Percentiles rank a stretch among this genome's conserved stretches.
Conservation (phyloP, 2,113 vertebrate genomes). For the Pangasianodon gigas region DNA sequence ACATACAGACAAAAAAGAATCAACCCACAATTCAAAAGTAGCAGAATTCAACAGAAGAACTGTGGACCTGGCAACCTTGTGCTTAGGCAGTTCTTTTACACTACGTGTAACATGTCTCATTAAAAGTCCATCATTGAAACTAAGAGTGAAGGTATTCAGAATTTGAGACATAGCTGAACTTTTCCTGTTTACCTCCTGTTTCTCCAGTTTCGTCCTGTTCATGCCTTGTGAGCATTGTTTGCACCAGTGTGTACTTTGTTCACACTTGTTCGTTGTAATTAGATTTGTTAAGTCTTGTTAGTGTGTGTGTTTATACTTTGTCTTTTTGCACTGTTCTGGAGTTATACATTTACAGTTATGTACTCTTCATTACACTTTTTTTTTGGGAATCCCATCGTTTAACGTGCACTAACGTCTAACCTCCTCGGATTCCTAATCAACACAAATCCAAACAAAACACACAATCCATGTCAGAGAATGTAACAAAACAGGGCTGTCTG, state of each 20-base stretch:
- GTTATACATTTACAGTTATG: background rate
- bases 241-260: constrained; percentile 6
- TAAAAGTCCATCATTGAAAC: background rate
- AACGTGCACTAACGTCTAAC: background rate
- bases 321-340: background rate
- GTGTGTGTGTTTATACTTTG: background rate
- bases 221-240: background rate
- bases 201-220: background rate
- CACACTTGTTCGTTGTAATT: background rate
- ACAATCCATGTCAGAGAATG: background rate
- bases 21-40: too few species aligned
- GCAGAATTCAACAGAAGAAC: too few species aligned
- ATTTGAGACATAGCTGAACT: background rate
- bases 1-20: too few species aligned
- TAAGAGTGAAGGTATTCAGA: background rate
- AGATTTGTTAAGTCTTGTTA: background rate
- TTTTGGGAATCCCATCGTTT: background rate
- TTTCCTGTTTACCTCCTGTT: background rate
- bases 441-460: background rate
- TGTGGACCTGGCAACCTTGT: too few species aligned
- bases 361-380: background rate
- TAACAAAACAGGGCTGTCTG: background rate
- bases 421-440: background rate
- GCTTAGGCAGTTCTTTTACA: background rate
- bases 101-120: background rate